Conservation (phyloP, 2,888 invertebrate genomes). For the Pollenia griseotomentosa region DNA sequence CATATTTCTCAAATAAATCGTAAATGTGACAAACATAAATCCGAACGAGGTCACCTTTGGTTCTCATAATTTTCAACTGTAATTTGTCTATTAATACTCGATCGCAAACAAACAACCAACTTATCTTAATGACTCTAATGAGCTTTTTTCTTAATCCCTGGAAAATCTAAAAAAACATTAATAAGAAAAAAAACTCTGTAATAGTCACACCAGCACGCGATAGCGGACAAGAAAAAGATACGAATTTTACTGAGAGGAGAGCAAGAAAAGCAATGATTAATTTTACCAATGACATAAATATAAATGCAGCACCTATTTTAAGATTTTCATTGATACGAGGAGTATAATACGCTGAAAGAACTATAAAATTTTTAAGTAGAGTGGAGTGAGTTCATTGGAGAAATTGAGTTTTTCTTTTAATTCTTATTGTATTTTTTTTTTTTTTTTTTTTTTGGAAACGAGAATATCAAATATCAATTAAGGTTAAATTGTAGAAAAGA, state of each 20-base stretch:
- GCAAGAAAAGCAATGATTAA: conserved; percentile 46
- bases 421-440: conserved; percentile 11
- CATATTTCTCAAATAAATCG: conserved; percentile 51
- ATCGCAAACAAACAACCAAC: conserved; percentile 39
- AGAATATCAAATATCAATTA: conserved; percentile 62
- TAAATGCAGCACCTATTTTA: conserved; percentile 12
- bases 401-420: not conserved
- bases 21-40: conserved; percentile 67
- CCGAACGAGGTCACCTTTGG: conserved; percentile 57
- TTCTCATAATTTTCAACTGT: conserved; percentile 22
- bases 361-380: not conserved
- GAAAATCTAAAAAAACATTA: conserved; percentile 48
- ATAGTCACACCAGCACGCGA: conserved; percentile 23
- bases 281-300: conserved; percentile 34
- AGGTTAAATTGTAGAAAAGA: conserved; percentile 42
- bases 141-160: conserved; percentile 61
- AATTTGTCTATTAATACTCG: conserved; percentile 60
- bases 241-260: not conserved
- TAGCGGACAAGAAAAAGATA: not conserved
- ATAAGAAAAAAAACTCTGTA: conserved; percentile 13
- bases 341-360: conserved; percentile 4
- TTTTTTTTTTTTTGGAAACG: not conserved
- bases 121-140: conserved; percentile 66
- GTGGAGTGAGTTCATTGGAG: conserved; percentile 31
- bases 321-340: conserved; percentile 46